Conservation (phyloP, 2,888 invertebrate genomes). For the Nasonovia ribisnigri region DNA sequence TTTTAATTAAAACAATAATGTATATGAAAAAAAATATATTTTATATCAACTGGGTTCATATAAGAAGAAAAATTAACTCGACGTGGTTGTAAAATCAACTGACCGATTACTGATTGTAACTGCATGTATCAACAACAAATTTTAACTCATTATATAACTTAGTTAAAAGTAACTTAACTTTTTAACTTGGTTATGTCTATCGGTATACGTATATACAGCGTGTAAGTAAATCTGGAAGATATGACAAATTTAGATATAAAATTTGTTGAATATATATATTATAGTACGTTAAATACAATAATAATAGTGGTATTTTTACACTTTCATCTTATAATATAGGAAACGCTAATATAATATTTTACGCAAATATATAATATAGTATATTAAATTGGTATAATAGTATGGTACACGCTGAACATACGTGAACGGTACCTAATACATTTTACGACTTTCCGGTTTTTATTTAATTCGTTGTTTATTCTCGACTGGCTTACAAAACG, state of each 20-base stretch:
- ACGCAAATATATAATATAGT: too few species aligned
- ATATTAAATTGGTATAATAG: too few species aligned
- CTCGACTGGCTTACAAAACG: not conserved
- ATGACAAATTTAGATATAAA: not conserved
- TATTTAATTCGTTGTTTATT: slow-evolving; percentile 34
- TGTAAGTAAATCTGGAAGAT: not conserved
- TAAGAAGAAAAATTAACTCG: not conserved
- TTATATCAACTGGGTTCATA: not conserved
- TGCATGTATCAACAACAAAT: not conserved
- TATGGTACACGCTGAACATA: too few species aligned
- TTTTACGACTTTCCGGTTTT: slow-evolving; percentile 20
- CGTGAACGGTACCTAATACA: slow-evolving; percentile 3
- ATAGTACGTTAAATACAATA: not conserved
- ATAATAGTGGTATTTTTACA: too few species aligned
- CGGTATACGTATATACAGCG: not conserved
- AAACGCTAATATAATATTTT: too few species aligned
- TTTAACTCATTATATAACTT: not conserved
- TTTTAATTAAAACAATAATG: not conserved
- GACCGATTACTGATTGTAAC: not conserved
- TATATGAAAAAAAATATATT: not conserved
- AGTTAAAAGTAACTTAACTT: not conserved
- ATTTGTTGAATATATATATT: not conserved
- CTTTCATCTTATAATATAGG: too few species aligned
- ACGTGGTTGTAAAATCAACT: not conserved
- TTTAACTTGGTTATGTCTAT: too few species aligned